Conservation (phyloP, 2,797 vertebrate species). For the Tolypeutes matacus region DNA sequence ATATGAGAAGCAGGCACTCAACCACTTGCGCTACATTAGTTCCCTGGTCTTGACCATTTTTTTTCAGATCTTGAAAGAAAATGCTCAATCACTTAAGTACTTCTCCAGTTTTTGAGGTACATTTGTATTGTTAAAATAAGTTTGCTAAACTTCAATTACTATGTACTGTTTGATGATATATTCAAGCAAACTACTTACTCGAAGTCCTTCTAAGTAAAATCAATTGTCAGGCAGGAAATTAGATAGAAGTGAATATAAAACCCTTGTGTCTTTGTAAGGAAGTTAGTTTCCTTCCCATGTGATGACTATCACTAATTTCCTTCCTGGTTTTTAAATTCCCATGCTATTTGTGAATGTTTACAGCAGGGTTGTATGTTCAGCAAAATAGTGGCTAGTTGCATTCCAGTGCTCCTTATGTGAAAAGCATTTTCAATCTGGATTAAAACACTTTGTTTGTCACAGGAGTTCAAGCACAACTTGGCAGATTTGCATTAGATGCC, state of each 20-base stretch:
- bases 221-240: neutral
- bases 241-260: neutral
- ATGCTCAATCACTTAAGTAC: neutral
- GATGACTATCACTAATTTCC: constrained; percentile 40
- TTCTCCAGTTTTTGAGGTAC: neutral
- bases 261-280: constrained; percentile 5
- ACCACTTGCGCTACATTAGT: no score
- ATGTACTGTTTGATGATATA: neutral
- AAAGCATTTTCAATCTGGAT: neutral
- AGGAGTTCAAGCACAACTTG: neutral
- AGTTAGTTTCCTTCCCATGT: constrained; percentile 34
- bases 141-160: neutral
- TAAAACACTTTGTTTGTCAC: neutral
- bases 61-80: neutral
- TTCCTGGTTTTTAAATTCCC: constrained; percentile 69
- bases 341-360: constrained; percentile 51
- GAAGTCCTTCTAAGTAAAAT: neutral
- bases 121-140: neutral
- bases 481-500: neutral
- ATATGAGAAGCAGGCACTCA: no score
- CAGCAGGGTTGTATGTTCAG: neutral
- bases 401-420: neutral
- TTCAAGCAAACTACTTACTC: neutral
- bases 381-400: neutral
- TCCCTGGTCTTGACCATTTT: neutral